Conservation (phyloP, 2,888 invertebrate genomes). For the Drosophila paramelanica region DNA sequence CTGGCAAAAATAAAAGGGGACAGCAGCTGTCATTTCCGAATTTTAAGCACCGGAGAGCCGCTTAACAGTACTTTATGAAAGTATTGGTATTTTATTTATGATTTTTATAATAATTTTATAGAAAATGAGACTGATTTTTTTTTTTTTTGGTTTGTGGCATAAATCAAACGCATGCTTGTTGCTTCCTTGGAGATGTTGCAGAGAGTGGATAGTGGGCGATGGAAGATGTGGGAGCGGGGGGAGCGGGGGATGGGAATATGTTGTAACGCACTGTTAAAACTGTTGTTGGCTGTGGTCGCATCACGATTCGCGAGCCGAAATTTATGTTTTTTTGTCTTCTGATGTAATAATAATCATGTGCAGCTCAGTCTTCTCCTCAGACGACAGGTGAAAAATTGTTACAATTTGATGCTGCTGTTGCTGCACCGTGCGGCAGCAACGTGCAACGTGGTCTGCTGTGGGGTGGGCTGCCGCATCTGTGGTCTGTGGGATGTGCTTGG, state of each 20-base stretch:
- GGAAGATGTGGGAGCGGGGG: slow-evolving; percentile 22
- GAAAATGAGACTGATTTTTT: slow-evolving; percentile 44
- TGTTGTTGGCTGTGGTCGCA: slow-evolving; percentile 38
- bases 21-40: not conserved
- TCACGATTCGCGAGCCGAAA: slow-evolving; percentile 70
- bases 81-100: slow-evolving; percentile 15
- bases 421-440: slow-evolving; percentile 58
- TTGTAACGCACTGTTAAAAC: slow-evolving; percentile 60
- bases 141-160: slow-evolving; percentile 36
- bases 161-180: slow-evolving; percentile 66
- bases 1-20: not conserved
- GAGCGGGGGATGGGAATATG: slow-evolving; percentile 14
- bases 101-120: slow-evolving; percentile 20
- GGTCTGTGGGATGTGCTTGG: slow-evolving; percentile 35
- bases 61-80: not conserved
- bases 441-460: slow-evolving; percentile 23
- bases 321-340: slow-evolving; percentile 69
- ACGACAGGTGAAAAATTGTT: slow-evolving; percentile 77
- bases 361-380: slow-evolving; percentile 39
- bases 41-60: no score
- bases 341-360: slow-evolving; percentile 78
- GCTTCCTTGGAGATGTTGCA: slow-evolving; percentile 63
- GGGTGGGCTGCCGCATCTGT: slow-evolving; percentile 19
- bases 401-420: slow-evolving; percentile 66
- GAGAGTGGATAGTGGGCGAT: slow-evolving; percentile 26